Evolutionary conservation across 2,113 vertebrate species (phyloP).

Genomic region (Phalacrocorax aristotelis): DNA sequence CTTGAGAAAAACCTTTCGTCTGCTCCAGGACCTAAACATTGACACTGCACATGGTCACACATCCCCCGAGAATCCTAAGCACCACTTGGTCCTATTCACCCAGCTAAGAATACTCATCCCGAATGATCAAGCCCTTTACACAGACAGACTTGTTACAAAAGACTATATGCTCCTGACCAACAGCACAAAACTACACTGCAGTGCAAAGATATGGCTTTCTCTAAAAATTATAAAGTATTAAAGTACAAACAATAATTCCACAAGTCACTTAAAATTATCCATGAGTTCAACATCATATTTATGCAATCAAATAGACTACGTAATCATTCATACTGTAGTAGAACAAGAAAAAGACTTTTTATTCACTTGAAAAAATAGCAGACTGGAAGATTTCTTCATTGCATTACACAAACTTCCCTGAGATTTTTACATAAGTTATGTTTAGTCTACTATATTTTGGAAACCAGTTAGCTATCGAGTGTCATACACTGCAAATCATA

Average conservation of each 20-base stretch:
- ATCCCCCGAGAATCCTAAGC: neutral
- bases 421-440: constrained; percentile 66
- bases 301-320: constrained; percentile 20
- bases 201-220: neutral
- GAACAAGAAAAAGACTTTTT: constrained; percentile 42
- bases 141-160: neutral
- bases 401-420: constrained; percentile 65
- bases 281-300: constrained; percentile 22
- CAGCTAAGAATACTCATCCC: neutral
- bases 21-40: neutral
- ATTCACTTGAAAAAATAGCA: constrained; percentile 61
- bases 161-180: neutral
- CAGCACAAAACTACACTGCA: neutral
- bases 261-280: constrained; percentile 2
- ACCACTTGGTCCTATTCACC: neutral
- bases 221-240: neutral
- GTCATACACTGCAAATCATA: constrained; percentile 22
- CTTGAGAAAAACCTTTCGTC: neutral
- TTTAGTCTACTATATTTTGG: constrained; percentile 14
- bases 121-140: neutral
- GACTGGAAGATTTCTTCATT: constrained; percentile 69
- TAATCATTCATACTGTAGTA: constrained; percentile 37
- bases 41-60: neutral
- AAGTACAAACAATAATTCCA: constrained; percentile 14
- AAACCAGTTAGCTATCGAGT: constrained; percentile 50